Evolutionary conservation across 2,797 vertebrate species (phyloP).

Genomic region (Philypnodon macrostomus): DNA sequence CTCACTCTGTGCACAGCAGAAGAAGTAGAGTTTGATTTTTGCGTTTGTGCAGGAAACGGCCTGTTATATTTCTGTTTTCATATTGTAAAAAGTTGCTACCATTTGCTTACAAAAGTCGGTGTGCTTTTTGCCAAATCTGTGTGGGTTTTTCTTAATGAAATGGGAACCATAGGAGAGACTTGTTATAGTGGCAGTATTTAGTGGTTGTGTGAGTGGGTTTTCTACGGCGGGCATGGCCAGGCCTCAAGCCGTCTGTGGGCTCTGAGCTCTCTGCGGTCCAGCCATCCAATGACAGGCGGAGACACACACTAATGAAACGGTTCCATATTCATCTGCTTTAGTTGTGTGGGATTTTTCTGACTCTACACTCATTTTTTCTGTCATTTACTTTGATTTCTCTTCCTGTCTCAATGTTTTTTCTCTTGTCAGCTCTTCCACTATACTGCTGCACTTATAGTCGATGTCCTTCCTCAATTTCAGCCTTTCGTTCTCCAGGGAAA

Average conservation of each 20-base stretch:
- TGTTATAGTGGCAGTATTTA: slow-evolving; percentile 43
- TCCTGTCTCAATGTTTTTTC: slow-evolving; percentile 14
- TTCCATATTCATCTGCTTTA: slow-evolving; percentile 66
- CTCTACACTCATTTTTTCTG: slow-evolving; percentile 28
- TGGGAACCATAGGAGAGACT: slow-evolving; percentile 36
- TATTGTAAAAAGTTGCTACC: slow-evolving; percentile 15
- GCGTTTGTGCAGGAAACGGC: slow-evolving; percentile 7
- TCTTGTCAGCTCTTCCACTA: slow-evolving; percentile 14
- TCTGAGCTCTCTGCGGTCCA: slow-evolving; percentile 67
- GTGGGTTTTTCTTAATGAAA: slow-evolving; percentile 40
- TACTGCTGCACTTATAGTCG: slow-evolving; percentile 1
- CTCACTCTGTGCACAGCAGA: slow-evolving; percentile 18
- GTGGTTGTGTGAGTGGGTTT: slow-evolving; percentile 51
- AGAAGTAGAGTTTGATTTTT: slow-evolving; percentile 12
- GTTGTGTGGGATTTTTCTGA: slow-evolving; percentile 15
- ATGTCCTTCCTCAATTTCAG: slow-evolving; percentile 4
- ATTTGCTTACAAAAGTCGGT: slow-evolving; percentile 33
- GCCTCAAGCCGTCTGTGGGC: slow-evolving; percentile 65
- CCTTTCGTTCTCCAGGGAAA: slow-evolving; percentile 27
- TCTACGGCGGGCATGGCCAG: slow-evolving; percentile 45
- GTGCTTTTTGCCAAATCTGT: slow-evolving; percentile 21
- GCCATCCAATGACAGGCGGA: slow-evolving; percentile 65
- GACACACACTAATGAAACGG: slow-evolving; percentile 75
- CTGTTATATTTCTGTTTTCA: slow-evolving; percentile 19
- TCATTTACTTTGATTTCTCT: slow-evolving; percentile 33